Base-by-base conservation (phyloP, 2,113 vertebrate genomes). In the Microtus montanus region DNA sequence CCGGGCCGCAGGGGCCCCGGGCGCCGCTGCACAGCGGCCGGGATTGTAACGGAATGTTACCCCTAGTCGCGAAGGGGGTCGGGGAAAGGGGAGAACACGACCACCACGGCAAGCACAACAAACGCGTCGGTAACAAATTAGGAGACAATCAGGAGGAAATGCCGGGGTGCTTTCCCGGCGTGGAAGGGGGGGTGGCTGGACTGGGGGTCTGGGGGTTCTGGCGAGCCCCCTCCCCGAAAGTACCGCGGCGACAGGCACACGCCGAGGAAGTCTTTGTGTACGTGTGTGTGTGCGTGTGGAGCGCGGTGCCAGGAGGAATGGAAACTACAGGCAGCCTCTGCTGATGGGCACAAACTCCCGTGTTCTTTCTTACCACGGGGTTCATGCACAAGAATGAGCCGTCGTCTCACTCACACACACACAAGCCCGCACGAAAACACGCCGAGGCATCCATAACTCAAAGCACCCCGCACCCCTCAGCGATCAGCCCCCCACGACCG, bases 241-340 rank as follows among this genome's bases (percentile, higher is more conserved):
- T 97, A 85, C 88, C 88, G 82, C 93, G 92, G 93, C 90, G 96
- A 97, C 89, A 87, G 94, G 90, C 95, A 96, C 97, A 97, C 94
- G 92, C 96, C 95, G 92, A 92, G 92, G 47, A 97, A 97, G 97
- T 97, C 97, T 98, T 98, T 98, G 97, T 98, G 97, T 98, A 96
- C 95, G 88, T 96, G 93, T 96, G 90, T 93, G 95, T 97, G 91
- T 98, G 97, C 95, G 96, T 96, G 97, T 96, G 96, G 87, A 97
- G 96, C 95, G 93, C 97, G 47, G 87, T 97, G 97, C 97, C 97
- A 96, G 96, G 93, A 95, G 95, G 96, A 96, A 96, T 96, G 96
- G 96, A 97, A 97, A 97, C 97, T 97, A 95, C 93, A 75, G 70
- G 95, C 96, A 95, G 96, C 95, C 95, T 79, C 91, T 61, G 93